Base-by-base conservation (phyloP, 2,797 vertebrate genomes). In the Tenualosa thibaudeaui region DNA sequence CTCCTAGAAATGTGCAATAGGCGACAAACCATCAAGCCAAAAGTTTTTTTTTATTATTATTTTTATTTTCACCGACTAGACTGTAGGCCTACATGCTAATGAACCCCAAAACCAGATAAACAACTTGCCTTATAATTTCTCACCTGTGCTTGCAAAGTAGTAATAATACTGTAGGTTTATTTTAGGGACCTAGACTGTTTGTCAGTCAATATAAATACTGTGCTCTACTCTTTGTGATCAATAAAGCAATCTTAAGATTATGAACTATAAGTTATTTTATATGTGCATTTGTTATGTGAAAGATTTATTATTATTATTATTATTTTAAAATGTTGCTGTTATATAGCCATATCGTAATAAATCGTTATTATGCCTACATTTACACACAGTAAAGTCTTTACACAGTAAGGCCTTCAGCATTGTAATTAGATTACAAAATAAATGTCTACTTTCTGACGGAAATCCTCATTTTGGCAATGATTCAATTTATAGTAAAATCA, bases 141-240 rank as follows among this genome's bases (percentile, higher is more conserved):
- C 13, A 81, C 85, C 87, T 87, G 84, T 86, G 83, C 81, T 62
- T 54, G 50, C 83, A 26, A 78, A 81, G 68, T 86, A 82, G 81
- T 84, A 85, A 65, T 68, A 37, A 87, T 87, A 84, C 86, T 85
- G 58, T 86, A 85, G 87, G 87, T 88, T 92, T 91, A 89, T 43
- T 46, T 78, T 19, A 54, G 82, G 19, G 62, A 86, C 85, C 84
- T 22, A 85, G 90, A 90, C 87, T 90, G 86, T 83, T 90, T 85
- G 90, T 88, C 78, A 91, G 89, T 92, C 86, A 90, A 88, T 71
- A 71, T 90, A 37, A 92, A 94, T 93, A 92, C 91, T 95, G 91
- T 94, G 91, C 90, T 91, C 91, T 92, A 87, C 81, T 89, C 89
- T 86, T 82, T 87, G 93, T 87, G 90, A 86, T 87, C 81, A 84